Conservation (phyloP, 2,888 invertebrate genomes). For the Panzeria rudis region DNA sequence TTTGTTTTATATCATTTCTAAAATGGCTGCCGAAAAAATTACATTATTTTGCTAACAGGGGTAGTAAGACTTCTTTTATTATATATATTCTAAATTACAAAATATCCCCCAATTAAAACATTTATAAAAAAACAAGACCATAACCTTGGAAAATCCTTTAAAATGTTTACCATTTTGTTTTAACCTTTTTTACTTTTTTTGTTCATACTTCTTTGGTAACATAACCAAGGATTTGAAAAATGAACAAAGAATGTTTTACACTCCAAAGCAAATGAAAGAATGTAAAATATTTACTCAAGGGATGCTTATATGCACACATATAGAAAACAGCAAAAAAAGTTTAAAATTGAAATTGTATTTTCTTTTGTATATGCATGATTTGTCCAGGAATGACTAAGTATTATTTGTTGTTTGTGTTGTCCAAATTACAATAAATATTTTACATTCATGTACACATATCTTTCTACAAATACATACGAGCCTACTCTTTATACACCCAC, state of each 20-base stretch:
- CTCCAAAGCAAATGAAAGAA: constrained; percentile 42
- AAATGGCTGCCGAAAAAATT: constrained; percentile 22
- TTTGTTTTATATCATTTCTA: not conserved
- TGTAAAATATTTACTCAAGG: constrained; percentile 58
- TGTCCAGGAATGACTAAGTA: constrained; percentile 44
- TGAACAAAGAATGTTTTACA: constrained; percentile 44
- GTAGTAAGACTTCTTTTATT: not conserved
- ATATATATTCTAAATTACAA: not conserved
- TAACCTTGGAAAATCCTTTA: constrained; percentile 62
- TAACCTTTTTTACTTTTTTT: not conserved
- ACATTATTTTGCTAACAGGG: not conserved
- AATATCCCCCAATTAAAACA: not conserved
- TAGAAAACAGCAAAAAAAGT: constrained; percentile 7
- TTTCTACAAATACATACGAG: not conserved
- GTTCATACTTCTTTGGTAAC: constrained; percentile 13
- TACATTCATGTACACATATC: not conserved
- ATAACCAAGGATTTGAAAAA: constrained; percentile 31
- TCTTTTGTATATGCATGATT: constrained; percentile 53
- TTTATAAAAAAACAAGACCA: not conserved
- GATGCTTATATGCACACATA: constrained; percentile 20
- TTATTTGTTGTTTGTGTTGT: constrained; percentile 14
- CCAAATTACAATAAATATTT: constrained; percentile 45
- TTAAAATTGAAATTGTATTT: constrained; percentile 57
- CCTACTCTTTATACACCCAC: not conserved
- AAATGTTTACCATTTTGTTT: constrained; percentile 58